Evolutionary conservation across 2,797 vertebrate species (phyloP).

Genomic region (Pseudomugil gertrudae): DNA sequence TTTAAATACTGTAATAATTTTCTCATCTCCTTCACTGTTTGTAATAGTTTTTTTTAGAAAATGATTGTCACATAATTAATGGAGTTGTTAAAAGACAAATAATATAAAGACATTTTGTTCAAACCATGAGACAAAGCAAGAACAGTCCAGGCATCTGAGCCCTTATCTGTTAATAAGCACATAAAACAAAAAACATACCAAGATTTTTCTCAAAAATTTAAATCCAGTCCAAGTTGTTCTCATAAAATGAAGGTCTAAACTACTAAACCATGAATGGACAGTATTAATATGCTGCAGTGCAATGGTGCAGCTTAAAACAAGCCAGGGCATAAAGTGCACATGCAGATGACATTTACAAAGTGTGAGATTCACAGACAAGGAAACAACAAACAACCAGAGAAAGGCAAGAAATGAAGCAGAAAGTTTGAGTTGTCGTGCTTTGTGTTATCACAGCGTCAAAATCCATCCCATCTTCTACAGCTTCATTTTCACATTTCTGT

Average conservation of each 20-base stretch:
- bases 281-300: conserved; percentile 11
- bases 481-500: background rate
- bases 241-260: background rate
- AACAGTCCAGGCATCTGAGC: conserved; percentile 12
- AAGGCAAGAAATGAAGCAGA: background rate
- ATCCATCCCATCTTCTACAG: background rate
- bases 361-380: background rate
- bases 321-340: conserved; percentile 19
- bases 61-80: conserved; percentile 16
- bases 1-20: background rate
- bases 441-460: background rate
- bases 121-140: conserved; percentile 26
- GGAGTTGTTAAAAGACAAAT: conserved; percentile 8
- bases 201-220: conserved; percentile 2
- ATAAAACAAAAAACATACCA: background rate
- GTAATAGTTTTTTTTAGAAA: background rate
- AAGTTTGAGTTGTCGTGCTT: background rate
- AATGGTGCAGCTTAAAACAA: conserved; percentile 13
- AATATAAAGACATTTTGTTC: background rate
- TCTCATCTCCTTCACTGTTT: background rate
- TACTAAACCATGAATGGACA: conserved; percentile 11
- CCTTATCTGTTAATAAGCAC: background rate
- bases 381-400: background rate
- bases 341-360: conserved; percentile 2
- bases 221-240: conserved; percentile 21